Evolutionary conservation across 1,140 invertebrate species (phyloP).

Genomic region (Megathymus violae): DNA sequence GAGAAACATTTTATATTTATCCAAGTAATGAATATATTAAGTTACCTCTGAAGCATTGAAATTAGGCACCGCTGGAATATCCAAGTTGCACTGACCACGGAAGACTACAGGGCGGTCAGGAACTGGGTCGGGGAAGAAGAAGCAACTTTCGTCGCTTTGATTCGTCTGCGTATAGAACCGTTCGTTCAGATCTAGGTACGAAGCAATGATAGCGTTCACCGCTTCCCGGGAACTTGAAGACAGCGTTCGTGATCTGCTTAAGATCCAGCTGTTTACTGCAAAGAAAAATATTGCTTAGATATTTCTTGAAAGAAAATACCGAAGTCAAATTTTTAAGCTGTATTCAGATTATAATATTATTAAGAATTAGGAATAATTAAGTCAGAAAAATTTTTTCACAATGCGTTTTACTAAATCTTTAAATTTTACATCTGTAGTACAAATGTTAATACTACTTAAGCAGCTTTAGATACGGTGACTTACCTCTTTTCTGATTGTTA

Average conservation of each 20-base stretch:
- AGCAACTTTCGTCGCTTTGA: constrained; percentile 50
- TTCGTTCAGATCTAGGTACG: constrained; percentile 48
- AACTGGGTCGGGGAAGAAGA: constrained; percentile 52
- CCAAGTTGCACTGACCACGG: constrained; percentile 51
- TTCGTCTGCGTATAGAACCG: constrained; percentile 41
- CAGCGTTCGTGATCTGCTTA: constrained; percentile 47
- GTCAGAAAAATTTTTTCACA: too few species aligned
- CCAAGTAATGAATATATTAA: too few species aligned
- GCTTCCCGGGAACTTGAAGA: constrained; percentile 10
- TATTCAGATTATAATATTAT: not conserved
- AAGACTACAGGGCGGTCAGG: constrained; percentile 45
- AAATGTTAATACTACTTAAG: too few species aligned
- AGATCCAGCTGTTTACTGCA: constrained; percentile 61
- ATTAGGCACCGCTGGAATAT: constrained; percentile 43
- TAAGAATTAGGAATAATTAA: not conserved
- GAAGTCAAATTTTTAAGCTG: too few species aligned
- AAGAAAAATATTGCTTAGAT: not conserved
- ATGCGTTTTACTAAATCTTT: too few species aligned
- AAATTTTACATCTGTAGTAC: too few species aligned
- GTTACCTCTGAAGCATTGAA: constrained; percentile 51
- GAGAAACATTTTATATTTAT: too few species aligned
- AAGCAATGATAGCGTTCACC: constrained; percentile 45
- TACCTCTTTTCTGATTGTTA: constrained; percentile 52
- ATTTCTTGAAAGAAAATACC: not conserved
- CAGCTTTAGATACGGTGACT: too few species aligned